These are phyloP conservation scores for Puntigrus tetrazona DNA, from an alignment of 2,113 vertebrate species.

Conservation along the genomic window DNA sequence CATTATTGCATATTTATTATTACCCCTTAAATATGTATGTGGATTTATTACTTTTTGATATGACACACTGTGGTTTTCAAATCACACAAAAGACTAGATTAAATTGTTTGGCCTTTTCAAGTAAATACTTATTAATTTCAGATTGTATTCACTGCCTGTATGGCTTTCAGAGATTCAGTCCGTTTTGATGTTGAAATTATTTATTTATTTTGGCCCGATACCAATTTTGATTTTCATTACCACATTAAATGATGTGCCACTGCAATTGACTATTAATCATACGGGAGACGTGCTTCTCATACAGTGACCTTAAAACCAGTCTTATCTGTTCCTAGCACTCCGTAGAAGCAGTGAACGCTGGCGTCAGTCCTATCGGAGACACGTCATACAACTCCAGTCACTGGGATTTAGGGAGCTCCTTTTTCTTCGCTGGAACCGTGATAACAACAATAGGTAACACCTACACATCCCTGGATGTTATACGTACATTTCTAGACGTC, in stretches of 20 bases:
- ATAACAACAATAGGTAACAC: conserved; percentile 95
- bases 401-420: conserved; percentile 97
- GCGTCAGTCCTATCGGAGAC: conserved; percentile 91
- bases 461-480: not conserved
- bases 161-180: not conserved
- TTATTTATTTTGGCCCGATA: not conserved
- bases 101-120: not conserved
- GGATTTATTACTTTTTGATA: not conserved
- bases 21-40: not conserved
- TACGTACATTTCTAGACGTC: not conserved
- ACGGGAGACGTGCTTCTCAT: not conserved
- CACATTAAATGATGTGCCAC: not conserved
- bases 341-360: conserved; percentile 89
- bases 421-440: conserved; percentile 98
- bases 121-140: not conserved
- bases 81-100: not conserved
- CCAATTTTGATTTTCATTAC: not conserved
- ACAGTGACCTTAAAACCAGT: not conserved
- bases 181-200: not conserved
- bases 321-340: conserved; percentile 79
- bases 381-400: conserved; percentile 91
- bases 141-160: not conserved
- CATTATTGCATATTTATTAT: too few species aligned
- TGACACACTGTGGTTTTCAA: not conserved
- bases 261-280: not conserved